Conservation (phyloP, 35 echinoderm and acorn worm species). For the Amphiura filiformis region DNA sequence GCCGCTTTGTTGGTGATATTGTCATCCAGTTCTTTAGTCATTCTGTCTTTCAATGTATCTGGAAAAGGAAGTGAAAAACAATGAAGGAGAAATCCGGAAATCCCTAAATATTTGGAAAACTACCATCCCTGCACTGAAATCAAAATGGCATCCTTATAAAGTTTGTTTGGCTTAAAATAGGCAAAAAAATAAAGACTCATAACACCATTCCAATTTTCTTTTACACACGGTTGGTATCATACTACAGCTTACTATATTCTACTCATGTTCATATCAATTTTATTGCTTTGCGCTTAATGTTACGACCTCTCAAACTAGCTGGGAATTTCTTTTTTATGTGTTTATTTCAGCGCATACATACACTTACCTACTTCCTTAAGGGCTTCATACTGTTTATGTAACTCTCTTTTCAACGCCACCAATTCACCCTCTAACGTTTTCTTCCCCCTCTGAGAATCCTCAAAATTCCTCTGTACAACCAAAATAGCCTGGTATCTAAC, state of each 20-base stretch:
- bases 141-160: too few species aligned
- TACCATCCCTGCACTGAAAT: too few species aligned
- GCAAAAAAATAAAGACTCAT: too few species aligned
- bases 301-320: too few species aligned
- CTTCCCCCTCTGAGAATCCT: conserved; percentile 61
- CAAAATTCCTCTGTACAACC: conserved; percentile 71
- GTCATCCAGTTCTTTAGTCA: conserved; percentile 50
- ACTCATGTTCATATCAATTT: too few species aligned
- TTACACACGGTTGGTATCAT: too few species aligned
- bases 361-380: conserved; percentile 81
- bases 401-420: conserved; percentile 65
- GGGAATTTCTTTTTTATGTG: too few species aligned
- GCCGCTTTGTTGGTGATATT: conserved; percentile 42
- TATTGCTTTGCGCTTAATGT: too few species aligned
- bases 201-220: too few species aligned
- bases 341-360: too few species aligned
- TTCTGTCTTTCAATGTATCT: conserved; percentile 53
- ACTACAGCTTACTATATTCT: too few species aligned
- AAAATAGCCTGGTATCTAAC: conserved; percentile 60
- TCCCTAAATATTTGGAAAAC: neutral
- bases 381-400: conserved; percentile 70
- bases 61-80: neutral
- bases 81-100: neutral
- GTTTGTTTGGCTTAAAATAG: too few species aligned
- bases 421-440: conserved; percentile 67